Evolutionary conservation across 2,797 vertebrate genomes (phyloP).

Genomic region (Sebastiscus tertius): DNA sequence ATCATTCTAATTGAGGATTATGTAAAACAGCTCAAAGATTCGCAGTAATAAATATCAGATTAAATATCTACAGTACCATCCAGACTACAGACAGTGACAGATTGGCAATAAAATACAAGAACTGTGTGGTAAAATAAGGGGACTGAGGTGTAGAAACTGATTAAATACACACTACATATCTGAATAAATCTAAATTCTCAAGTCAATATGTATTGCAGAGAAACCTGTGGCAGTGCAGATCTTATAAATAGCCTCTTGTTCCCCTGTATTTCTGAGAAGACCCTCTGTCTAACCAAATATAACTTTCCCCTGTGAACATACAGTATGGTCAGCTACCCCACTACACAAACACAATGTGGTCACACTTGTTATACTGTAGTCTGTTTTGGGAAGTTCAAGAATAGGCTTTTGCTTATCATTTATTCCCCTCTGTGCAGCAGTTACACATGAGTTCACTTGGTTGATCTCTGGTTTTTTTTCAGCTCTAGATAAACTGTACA

Average conservation of each 20-base stretch:
- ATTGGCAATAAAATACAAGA: neutral
- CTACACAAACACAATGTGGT: constrained; percentile 36
- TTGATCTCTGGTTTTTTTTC: neutral
- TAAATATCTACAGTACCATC: neutral
- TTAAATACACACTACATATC: neutral
- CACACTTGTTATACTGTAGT: constrained; percentile 48
- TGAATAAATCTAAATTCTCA: neutral
- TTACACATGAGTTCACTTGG: constrained; percentile 49
- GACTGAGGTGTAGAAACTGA: neutral
- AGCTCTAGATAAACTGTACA: neutral
- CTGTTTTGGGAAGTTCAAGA: constrained; percentile 79
- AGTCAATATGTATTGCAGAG: neutral
- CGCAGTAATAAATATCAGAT: neutral
- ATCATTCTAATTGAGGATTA: neutral
- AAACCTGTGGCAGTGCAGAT: neutral
- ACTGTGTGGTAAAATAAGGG: neutral
- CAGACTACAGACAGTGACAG: neutral
- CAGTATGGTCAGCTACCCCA: constrained; percentile 11
- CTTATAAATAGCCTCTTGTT: constrained; percentile 48
- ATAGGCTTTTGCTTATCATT: constrained; percentile 65
- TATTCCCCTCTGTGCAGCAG: constrained; percentile 58
- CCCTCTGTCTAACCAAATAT: constrained; percentile 49
- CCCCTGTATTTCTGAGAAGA: constrained; percentile 64
- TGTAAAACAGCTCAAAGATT: neutral
- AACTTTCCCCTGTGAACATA: constrained; percentile 49